Base-by-base conservation (phyloP, 2,113 vertebrate species). In the Chitala chitala region DNA sequence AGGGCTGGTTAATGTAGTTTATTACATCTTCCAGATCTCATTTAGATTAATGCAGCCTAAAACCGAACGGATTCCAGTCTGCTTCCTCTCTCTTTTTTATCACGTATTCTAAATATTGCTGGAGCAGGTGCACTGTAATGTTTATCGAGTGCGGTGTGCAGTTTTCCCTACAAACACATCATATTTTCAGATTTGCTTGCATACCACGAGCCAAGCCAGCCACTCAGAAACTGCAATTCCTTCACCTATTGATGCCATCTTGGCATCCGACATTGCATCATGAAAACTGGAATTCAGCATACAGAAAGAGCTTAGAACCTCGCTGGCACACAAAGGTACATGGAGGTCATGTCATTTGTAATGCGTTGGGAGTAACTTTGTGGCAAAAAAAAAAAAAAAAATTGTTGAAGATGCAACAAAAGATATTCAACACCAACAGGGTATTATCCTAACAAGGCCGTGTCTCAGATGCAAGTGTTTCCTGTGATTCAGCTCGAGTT, bases 1-100 rank as follows among this genome's bases (percentile, higher is more conserved):
- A 31, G 70, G 17, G 1, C 48, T 26, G 3, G 33, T 55, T 71
- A 55, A 71, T 55, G 51, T 55, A 12, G 12, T 26, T 58, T 58
- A 58, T 58, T 72, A 38, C 51, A 33, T 59, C 70, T 72, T 58
- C 38, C 70, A 29, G 38, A 72, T 72, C 24, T 26, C 36, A 44
- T 66, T 66, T 44, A 24, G 6, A 66, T 44, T 42, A 22, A 36
- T 7, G 17, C 70, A 29, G 44, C 38, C 53, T 72, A 17, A 36
- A 72, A 46, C 13, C 17, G 13, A 15, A 22, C 0, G 31, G 15
- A 71, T 38, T 38, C 54, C 31, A 70, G 20, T 70, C 29, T 10
- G n/a, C n/a, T 54, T 53, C 3, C 46, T 12, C 15, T 70, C 54
- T 33, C 48, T 69, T 33, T 69, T 46, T 46, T n/a, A 15, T 31